Evolutionary conservation across 1,140 invertebrate genomes (phyloP).

Genomic region (Delia radicum): DNA sequence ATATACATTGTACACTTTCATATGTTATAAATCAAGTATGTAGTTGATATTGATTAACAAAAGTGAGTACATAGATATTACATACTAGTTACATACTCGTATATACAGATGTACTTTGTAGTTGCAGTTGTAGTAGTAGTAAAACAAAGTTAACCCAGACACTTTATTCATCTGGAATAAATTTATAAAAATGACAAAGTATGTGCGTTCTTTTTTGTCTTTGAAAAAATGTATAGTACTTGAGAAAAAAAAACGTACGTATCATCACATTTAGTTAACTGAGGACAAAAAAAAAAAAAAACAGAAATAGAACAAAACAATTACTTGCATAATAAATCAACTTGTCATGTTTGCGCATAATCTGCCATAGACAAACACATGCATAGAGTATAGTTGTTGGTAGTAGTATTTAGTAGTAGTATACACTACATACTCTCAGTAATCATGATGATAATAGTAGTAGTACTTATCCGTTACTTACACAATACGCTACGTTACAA

Average conservation of each 20-base stretch:
- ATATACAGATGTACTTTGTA: too few species aligned
- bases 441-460: neutral
- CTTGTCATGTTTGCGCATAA: constrained; percentile 20
- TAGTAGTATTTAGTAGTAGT: neutral
- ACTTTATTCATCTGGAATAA: neutral
- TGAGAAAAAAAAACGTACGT: neutral
- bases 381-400: neutral
- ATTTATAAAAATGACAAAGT: neutral
- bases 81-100: too few species aligned
- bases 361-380: constrained; percentile 6
- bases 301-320: constrained; percentile 6
- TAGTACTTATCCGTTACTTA: neutral
- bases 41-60: neutral
- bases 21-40: neutral
- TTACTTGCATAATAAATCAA: constrained; percentile 24
- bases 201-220: neutral
- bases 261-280: neutral
- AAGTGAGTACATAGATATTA: too few species aligned
- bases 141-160: neutral
- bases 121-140: too few species aligned
- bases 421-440: neutral
- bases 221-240: neutral
- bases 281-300: neutral
- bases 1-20: neutral
- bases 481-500: too few species aligned